Conservation (phyloP, 2,888 invertebrate species). For the Tupiocoris notatus region DNA sequence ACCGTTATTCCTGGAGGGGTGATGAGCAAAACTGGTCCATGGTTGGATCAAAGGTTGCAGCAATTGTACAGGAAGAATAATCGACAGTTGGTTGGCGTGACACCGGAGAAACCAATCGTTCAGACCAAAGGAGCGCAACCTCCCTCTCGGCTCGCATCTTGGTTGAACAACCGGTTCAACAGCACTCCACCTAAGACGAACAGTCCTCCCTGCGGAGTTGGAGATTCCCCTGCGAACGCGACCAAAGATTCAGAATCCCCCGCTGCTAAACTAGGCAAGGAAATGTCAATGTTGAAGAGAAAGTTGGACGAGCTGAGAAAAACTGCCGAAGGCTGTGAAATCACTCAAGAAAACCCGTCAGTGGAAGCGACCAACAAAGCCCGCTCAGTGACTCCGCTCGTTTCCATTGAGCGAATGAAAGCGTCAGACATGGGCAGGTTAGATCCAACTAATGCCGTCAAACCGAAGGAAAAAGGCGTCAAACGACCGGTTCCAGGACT, state of each 20-base stretch:
- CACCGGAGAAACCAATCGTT: constrained; percentile 25
- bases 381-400: constrained; percentile 49
- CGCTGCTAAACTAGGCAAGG: constrained; percentile 35
- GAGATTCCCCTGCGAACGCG: not conserved
- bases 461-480: constrained; percentile 37
- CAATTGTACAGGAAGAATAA: constrained; percentile 42
- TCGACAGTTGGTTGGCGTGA: constrained; percentile 13
- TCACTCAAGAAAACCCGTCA: constrained; percentile 47
- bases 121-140: constrained; percentile 12
- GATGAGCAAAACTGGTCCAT: constrained; percentile 42
- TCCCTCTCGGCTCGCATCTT: constrained; percentile 44
- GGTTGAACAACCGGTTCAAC: constrained; percentile 47
- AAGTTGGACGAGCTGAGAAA: constrained; percentile 47
- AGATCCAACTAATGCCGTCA: constrained; percentile 35
- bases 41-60: constrained; percentile 45
- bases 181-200: constrained; percentile 15
- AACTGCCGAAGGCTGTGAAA: constrained; percentile 42
- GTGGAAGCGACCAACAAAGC: constrained; percentile 48
- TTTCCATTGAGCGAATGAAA: constrained; percentile 50
- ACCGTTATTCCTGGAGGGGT: constrained; percentile 42
- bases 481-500: constrained; percentile 47
- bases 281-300: constrained; percentile 47
- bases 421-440: constrained; percentile 45
- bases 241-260: constrained; percentile 12
- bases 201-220: not conserved